These are phyloP conservation scores for Macropis europaea DNA, from an alignment of 2,888 invertebrate species.

Conservation along the genomic window DNA sequence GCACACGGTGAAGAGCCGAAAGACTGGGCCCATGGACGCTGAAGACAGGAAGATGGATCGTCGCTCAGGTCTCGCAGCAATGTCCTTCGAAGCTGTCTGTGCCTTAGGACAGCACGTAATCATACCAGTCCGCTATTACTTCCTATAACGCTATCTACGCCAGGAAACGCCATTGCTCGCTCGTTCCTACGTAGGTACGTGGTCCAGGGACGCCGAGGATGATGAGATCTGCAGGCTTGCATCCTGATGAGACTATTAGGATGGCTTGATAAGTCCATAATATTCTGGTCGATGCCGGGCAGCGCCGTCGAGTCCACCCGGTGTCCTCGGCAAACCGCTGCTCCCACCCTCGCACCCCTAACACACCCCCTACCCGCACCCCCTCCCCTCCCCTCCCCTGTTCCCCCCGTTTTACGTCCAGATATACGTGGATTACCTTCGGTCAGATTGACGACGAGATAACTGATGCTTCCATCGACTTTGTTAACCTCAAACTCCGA, in stretches of 20 bases:
- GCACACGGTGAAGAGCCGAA: conserved; percentile 19
- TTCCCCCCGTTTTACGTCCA: conserved; percentile 47
- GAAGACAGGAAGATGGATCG: conserved; percentile 47
- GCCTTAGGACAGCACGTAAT: conserved; percentile 68
- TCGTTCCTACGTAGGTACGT: conserved; percentile 69
- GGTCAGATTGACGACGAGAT: conserved; percentile 69
- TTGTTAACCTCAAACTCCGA: conserved; percentile 66
- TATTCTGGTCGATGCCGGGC: conserved; percentile 75
- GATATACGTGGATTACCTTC: conserved; percentile 54
- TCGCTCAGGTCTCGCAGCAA: conserved; percentile 46
- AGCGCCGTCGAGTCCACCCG: conserved; percentile 72
- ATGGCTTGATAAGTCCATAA: conserved; percentile 79
- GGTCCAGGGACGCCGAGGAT: conserved; percentile 71
- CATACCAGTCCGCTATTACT: conserved; percentile 70
- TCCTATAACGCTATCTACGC: conserved; percentile 71
- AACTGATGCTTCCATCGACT: conserved; percentile 66
- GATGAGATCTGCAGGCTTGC: conserved; percentile 79
- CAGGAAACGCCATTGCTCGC: conserved; percentile 69
- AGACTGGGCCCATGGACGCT: conserved; percentile 12
- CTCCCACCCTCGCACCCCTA: conserved; percentile 41
- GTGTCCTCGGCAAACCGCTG: conserved; percentile 66
- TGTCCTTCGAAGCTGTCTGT: conserved; percentile 58
- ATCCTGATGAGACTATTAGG: conserved; percentile 79
- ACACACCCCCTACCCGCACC: conserved; percentile 38
- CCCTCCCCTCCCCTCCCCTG: neutral